A percentile compares a stretch with the other conserved stretches of the same genome.
Evolutionary conservation across 2,113 vertebrate genomes (phyloP).

Genomic region (Daubentonia madagascariensis): DNA sequence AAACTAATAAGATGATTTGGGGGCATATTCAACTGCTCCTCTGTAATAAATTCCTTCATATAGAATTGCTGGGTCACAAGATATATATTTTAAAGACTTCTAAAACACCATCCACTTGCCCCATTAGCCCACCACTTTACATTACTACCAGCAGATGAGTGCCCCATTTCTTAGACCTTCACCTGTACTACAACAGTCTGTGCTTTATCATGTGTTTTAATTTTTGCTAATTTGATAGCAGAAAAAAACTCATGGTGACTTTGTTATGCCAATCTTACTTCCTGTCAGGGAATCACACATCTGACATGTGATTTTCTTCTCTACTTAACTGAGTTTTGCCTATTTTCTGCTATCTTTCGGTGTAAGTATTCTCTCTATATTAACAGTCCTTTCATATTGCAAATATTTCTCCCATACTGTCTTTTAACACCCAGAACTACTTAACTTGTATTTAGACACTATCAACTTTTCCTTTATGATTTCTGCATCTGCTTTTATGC

Average conservation of each 20-base stretch:
- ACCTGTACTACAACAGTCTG: background rate
- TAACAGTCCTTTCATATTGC: background rate
- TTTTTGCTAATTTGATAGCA: background rate
- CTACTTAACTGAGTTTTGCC: background rate
- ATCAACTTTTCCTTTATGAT: background rate
- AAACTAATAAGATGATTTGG: background rate
- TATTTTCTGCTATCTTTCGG: background rate
- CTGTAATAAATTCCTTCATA: background rate
- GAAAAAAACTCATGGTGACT: background rate
- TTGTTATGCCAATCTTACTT: background rate
- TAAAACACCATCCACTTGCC: background rate
- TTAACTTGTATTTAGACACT: background rate
- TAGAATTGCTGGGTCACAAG: background rate
- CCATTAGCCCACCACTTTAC: background rate
- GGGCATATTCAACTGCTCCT: background rate
- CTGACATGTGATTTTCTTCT: conserved; percentile 6
- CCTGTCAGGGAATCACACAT: background rate
- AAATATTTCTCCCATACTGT: background rate
- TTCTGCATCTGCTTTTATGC: background rate
- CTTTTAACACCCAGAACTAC: conserved; percentile 13
- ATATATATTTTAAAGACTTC: background rate
- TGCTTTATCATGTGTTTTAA: background rate
- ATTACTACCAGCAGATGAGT: background rate
- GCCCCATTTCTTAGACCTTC: background rate
- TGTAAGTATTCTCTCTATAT: background rate